These are phyloP conservation scores for Nematostella vectensis DNA, from an alignment of 92 coral and sea anemone genomes.

Conservation along the genomic window DNA sequence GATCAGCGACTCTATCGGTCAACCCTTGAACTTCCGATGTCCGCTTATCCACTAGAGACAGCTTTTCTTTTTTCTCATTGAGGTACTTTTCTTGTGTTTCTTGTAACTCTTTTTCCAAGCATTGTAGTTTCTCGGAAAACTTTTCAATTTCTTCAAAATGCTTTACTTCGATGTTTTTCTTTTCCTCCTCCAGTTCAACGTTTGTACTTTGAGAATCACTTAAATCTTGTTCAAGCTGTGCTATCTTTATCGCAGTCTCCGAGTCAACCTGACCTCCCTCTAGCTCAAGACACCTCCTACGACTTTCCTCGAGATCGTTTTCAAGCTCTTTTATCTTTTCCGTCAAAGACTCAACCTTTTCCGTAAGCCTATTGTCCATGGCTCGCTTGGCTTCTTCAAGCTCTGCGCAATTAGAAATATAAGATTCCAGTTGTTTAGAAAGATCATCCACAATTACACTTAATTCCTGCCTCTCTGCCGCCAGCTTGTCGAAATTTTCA, in stretches of 20 bases:
- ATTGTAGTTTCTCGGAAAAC: conserved; percentile 14
- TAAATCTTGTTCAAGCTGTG: conserved; percentile 15
- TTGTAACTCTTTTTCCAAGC: conserved; percentile 25
- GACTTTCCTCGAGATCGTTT: conserved; percentile 35
- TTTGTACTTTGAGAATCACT: conserved; percentile 11
- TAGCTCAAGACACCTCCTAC: conserved; percentile 40
- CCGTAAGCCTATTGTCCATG: conserved; percentile 48
- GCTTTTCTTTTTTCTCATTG: conserved; percentile 36
- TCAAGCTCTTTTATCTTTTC: conserved; percentile 38
- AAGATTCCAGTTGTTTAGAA: conserved; percentile 28
- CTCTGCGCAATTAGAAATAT: conserved; percentile 41
- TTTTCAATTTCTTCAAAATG: conserved; percentile 16
- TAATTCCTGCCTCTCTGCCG: conserved; percentile 19
- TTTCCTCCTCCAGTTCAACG: conserved; percentile 10
- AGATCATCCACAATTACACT: conserved; percentile 29
- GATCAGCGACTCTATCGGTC: conserved; percentile 29
- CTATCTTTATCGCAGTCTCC: conserved; percentile 15
- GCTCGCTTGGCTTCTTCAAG: conserved; percentile 46
- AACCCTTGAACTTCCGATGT: conserved; percentile 39
- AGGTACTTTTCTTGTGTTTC: conserved; percentile 14
- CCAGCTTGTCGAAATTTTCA: conserved; percentile 17
- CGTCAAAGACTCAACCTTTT: conserved; percentile 41
- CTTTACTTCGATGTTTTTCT: conserved; percentile 1
- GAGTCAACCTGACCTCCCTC: conserved; percentile 33
- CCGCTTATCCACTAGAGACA: conserved; percentile 29